A percentile compares a stretch with the other conserved stretches of the same genome.
Evolutionary conservation across 1,140 invertebrate genomes (phyloP).

Genomic region (Leucophenga varia): DNA sequence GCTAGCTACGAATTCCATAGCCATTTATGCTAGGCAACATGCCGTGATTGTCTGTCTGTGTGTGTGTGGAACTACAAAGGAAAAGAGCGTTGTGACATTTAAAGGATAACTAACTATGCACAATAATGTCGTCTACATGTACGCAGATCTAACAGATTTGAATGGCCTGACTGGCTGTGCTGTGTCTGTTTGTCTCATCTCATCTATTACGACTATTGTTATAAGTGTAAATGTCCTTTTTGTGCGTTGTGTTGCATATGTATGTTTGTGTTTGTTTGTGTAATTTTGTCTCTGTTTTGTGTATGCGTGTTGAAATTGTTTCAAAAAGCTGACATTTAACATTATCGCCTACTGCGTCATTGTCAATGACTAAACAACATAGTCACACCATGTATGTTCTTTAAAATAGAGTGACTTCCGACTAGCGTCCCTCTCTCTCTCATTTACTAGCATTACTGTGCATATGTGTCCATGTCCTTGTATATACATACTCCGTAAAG

Average conservation of each 20-base stretch:
- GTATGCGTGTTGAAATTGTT: conserved; percentile 28
- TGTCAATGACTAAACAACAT: conserved; percentile 15
- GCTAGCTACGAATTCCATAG: no score
- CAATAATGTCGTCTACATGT: conserved; percentile 29
- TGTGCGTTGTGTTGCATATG: background rate
- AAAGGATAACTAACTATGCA: conserved; percentile 35
- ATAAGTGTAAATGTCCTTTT: background rate
- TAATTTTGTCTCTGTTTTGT: no score
- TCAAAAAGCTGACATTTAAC: conserved; percentile 30
- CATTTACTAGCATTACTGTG: background rate
- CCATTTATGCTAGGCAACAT: no score
- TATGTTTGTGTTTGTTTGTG: background rate
- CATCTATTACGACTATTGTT: no score
- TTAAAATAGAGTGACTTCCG: conserved; percentile 13
- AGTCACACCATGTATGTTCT: conserved; percentile 18
- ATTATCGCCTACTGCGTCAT: conserved; percentile 29
- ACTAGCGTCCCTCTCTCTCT: background rate
- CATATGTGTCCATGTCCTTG: no score
- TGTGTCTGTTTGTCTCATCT: conserved; percentile 2
- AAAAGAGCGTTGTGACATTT: conserved; percentile 18
- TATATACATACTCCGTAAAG: no score
- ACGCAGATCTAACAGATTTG: no score
- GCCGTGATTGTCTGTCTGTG: conserved; percentile 3
- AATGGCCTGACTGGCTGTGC: no score
- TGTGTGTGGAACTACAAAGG: conserved; percentile 8